A percentile compares a stretch with the other conserved stretches of the same genome.
Evolutionary conservation across 1,140 invertebrate species (phyloP).

Genomic region (Panulirus ornatus): DNA sequence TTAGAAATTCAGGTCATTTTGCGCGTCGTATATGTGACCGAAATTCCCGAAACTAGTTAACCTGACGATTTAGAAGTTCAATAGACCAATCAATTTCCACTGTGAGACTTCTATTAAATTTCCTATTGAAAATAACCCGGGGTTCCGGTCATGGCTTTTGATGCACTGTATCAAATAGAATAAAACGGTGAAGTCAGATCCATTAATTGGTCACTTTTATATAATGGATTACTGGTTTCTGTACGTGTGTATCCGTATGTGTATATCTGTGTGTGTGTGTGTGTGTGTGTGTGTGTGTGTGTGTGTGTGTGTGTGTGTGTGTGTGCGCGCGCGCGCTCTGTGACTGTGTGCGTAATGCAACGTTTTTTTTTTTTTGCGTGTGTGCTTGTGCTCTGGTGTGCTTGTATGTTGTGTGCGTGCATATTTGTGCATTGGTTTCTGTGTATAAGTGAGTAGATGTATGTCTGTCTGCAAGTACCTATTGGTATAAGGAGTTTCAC

Average conservation of each 20-base stretch:
- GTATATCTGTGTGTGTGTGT: not conserved
- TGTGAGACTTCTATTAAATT: conserved; percentile 15
- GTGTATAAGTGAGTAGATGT: too few species aligned
- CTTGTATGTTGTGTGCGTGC: too few species aligned
- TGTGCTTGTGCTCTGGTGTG: too few species aligned
- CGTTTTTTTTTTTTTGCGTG: too few species aligned
- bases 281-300: not conserved
- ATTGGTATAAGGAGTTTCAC: too few species aligned
- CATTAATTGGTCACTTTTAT: conserved; percentile 15
- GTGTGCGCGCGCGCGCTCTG: too few species aligned
- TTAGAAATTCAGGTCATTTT: too few species aligned
- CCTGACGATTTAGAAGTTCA: conserved; percentile 12
- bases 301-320: not conserved
- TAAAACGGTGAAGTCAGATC: not conserved
- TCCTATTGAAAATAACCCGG: conserved; percentile 7
- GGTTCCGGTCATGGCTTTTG: not conserved
- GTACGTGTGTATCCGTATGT: not conserved
- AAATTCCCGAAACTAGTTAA: conserved; percentile 15
- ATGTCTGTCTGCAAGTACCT: too few species aligned
- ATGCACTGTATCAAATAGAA: not conserved
- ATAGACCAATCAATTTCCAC: conserved; percentile 20
- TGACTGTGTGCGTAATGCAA: too few species aligned
- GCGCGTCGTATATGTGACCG: not conserved
- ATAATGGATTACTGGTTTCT: not conserved
- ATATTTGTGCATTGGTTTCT: too few species aligned